Conservation (phyloP, 2,113 vertebrate species). For the Alethe diademata region DNA sequence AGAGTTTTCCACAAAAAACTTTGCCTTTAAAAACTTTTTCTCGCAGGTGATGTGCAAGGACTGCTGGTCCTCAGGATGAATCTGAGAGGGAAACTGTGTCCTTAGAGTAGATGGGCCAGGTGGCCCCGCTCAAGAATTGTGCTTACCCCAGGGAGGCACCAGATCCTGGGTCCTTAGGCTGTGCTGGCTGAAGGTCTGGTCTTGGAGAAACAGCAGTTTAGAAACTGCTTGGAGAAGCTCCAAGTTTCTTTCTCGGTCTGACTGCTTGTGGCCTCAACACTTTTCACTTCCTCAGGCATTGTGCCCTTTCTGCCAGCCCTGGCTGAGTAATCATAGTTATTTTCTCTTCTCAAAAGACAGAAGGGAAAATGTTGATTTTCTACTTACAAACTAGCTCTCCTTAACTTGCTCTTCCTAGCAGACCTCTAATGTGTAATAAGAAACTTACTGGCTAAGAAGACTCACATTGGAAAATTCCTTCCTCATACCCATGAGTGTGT, state of each 20-base stretch:
- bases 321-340: background rate
- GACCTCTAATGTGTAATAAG: background rate
- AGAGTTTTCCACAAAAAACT: background rate
- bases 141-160: background rate
- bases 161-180: background rate
- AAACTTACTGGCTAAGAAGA: background rate
- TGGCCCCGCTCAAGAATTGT: background rate
- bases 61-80: background rate
- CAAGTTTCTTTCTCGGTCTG: background rate
- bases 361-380: background rate
- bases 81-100: background rate
- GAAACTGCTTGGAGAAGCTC: background rate
- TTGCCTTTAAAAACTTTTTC: background rate
- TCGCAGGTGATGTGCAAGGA: accelerated
- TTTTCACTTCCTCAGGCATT: background rate
- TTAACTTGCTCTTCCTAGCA: background rate
- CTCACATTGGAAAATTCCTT: background rate
- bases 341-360: background rate
- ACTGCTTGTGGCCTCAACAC: background rate
- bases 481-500: background rate
- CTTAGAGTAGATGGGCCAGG: background rate
- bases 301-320: background rate
- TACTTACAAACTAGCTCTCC: background rate
- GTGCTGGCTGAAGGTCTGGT: background rate
- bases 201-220: background rate